Evolutionary conservation across 1,140 invertebrate species (phyloP).

Genomic region (Leptopilina clavipes): DNA sequence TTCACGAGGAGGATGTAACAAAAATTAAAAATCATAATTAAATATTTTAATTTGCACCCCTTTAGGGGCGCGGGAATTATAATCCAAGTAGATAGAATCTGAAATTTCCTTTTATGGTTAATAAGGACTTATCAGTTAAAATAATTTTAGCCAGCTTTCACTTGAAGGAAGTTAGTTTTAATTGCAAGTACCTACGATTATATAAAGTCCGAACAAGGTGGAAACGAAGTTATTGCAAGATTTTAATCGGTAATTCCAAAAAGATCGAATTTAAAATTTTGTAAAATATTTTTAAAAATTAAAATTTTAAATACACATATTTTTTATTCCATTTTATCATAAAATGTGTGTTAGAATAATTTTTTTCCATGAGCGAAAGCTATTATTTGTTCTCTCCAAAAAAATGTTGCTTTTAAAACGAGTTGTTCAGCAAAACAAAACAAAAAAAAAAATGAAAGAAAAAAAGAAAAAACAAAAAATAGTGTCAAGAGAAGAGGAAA

Average conservation of each 20-base stretch:
- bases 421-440: too few relatives aligned
- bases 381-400: too few relatives aligned
- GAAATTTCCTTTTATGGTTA: constrained; percentile 16
- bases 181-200: background rate
- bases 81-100: constrained; percentile 11
- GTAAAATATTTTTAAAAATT: too few relatives aligned
- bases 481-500: background rate
- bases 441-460: background rate
- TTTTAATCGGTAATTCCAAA: constrained; percentile 6
- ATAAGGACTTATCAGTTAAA: constrained; percentile 13
- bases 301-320: too few relatives aligned
- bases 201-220: constrained; percentile 15
- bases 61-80: background rate
- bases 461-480: background rate
- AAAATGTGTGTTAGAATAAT: too few relatives aligned
- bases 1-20: background rate
- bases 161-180: constrained; percentile 8
- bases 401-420: too few relatives aligned
- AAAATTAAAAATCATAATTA: background rate
- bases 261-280: too few relatives aligned
- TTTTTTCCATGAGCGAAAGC: too few relatives aligned
- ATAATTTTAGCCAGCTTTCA: constrained; percentile 16
- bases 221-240: background rate
- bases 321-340: too few relatives aligned
- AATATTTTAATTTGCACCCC: background rate